Conservation (phyloP, 2,888 invertebrate species). For the Xanthorhoe designata region DNA sequence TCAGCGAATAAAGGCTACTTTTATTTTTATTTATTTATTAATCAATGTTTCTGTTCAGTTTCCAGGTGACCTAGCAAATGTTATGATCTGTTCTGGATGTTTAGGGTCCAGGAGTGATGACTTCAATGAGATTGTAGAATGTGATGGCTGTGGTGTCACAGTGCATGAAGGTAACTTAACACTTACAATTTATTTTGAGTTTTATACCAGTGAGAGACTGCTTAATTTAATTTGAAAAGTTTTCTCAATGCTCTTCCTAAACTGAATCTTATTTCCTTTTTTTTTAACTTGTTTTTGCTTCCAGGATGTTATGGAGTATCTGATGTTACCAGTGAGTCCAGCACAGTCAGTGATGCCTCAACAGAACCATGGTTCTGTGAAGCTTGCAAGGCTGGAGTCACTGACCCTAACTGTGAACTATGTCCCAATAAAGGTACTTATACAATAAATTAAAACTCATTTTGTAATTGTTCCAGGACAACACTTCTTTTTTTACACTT, state of each 20-base stretch:
- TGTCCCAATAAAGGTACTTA: conserved; percentile 93
- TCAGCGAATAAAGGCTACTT: too few species aligned
- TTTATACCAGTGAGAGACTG: neutral
- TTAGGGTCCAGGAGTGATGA: conserved; percentile 96
- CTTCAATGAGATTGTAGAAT: conserved; percentile 98
- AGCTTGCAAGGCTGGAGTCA: conserved; percentile 96
- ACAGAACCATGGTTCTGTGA: conserved; percentile 99
- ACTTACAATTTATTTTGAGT: neutral
- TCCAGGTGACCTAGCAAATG: conserved; percentile 85
- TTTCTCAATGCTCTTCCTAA: neutral
- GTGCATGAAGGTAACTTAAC: conserved; percentile 93
- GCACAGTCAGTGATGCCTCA: conserved; percentile 96
- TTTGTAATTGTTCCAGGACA: neutral
- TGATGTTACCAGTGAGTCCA: conserved; percentile 95
- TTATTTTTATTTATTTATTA: neutral
- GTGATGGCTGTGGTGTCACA: conserved; percentile 97
- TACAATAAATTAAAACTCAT: too few species aligned
- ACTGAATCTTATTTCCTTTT: neutral
- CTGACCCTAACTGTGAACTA: conserved; percentile 96
- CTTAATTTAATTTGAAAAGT: neutral
- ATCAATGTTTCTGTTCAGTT: conserved; percentile 56
- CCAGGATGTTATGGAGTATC: conserved; percentile 97
- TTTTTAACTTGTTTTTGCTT: conserved; percentile 24
- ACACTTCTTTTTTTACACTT: too few species aligned
- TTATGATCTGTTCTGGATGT: conserved; percentile 96